phyloP scores from a whole-genome alignment of 2,797 vertebrate genomes.

The Heliangelus exortis region DNA sequence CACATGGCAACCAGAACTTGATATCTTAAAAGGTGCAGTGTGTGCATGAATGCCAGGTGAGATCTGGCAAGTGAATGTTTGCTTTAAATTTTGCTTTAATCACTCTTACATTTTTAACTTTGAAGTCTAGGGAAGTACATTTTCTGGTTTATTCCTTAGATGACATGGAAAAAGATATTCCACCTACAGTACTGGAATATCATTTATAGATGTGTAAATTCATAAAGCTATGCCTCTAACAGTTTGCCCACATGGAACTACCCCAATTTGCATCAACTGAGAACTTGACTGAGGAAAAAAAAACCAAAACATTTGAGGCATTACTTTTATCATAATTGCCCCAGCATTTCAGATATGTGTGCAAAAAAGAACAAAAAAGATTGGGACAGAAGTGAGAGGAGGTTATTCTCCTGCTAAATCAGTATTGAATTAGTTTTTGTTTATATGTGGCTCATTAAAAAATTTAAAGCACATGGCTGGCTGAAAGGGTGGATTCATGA shows the following conservation, averaged over 20 bases:
- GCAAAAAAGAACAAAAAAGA: not conserved
- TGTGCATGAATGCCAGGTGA: slow-evolving; percentile 65
- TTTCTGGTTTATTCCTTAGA: slow-evolving; percentile 60
- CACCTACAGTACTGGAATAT: slow-evolving; percentile 61
- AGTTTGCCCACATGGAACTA: slow-evolving; percentile 41
- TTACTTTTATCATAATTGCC: not conserved
- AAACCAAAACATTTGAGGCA: not conserved
- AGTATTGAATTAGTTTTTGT: not conserved
- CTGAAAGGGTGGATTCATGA: not conserved
- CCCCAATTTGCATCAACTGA: not conserved
- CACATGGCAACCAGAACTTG: not conserved
- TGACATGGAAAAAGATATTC: slow-evolving; percentile 67
- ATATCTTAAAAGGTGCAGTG: slow-evolving; percentile 30
- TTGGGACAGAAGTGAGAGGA: not conserved
- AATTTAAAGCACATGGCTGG: not conserved
- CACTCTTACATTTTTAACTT: slow-evolving; percentile 50
- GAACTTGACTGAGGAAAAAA: not conserved
- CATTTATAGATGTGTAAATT: slow-evolving; percentile 60
- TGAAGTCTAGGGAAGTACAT: slow-evolving; percentile 58
- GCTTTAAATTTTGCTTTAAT: slow-evolving; percentile 69
- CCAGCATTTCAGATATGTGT: not conserved
- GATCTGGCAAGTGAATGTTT: slow-evolving; percentile 56
- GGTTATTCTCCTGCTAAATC: not conserved
- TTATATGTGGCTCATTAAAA: not conserved
- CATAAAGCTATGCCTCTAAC: slow-evolving; percentile 35